Evolutionary conservation across 92 coral and sea anemone species (phyloP).

Genomic region (Heteractis magnifica): DNA sequence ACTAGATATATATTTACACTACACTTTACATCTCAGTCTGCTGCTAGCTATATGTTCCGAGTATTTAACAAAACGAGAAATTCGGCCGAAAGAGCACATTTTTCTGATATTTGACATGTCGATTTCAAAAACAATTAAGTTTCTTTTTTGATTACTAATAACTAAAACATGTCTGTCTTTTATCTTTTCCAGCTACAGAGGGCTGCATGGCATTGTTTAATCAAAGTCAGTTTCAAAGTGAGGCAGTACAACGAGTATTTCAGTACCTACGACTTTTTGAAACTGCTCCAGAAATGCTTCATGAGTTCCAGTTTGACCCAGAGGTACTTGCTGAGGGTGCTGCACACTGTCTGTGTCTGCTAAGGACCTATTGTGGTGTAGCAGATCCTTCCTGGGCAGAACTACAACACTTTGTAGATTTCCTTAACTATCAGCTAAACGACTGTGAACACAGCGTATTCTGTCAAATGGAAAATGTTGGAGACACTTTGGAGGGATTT

Average conservation of each 20-base stretch:
- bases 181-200: slow-evolving; percentile 5
- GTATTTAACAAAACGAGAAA: no score
- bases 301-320: slow-evolving; percentile 59
- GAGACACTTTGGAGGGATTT: slow-evolving; percentile 81
- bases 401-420: slow-evolving; percentile 75
- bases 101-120: no score
- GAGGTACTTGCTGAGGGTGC: slow-evolving; percentile 55
- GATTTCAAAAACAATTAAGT: no score
- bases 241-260: slow-evolving; percentile 75
- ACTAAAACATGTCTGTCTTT: neutral
- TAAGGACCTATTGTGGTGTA: slow-evolving; percentile 81
- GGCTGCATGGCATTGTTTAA: slow-evolving; percentile 57
- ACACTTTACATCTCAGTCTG: no score
- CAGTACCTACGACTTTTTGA: slow-evolving; percentile 73
- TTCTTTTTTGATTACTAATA: no score
- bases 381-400: slow-evolving; percentile 94
- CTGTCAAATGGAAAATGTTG: slow-evolving; percentile 68
- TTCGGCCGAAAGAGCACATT: no score
- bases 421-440: slow-evolving; percentile 79
- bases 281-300: slow-evolving; percentile 41
- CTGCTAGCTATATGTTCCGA: no score
- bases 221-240: slow-evolving; percentile 64
- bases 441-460: slow-evolving; percentile 81
- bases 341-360: slow-evolving; percentile 62
- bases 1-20: no score